Percentiles rank a stretch among this genome's conserved stretches.
Conservation (phyloP, 1,140 invertebrate genomes). For the Drosophila persimilis region DNA sequence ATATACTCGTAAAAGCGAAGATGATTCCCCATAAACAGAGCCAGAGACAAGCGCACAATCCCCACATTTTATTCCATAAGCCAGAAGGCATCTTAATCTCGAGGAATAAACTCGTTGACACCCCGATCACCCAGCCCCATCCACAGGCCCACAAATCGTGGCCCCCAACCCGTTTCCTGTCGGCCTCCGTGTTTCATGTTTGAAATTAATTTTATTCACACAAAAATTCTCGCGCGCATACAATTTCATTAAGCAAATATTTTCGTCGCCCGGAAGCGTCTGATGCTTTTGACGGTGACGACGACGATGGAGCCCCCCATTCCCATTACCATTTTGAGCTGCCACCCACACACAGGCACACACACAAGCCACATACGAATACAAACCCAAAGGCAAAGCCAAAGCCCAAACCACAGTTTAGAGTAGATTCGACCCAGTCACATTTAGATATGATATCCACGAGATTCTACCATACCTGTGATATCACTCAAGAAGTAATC, state of each 20-base stretch:
- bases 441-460: too few species aligned
- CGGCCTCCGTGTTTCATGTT: conserved; percentile 43
- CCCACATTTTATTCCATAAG: conserved; percentile 68
- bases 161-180: not conserved
- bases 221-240: conserved; percentile 78
- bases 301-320: too few species aligned
- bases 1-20: conserved; percentile 24
- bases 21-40: conserved; percentile 31
- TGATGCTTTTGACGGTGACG: conserved; percentile 24
- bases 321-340: not conserved
- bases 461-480: too few species aligned
- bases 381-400: too few species aligned
- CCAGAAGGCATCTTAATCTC: conserved; percentile 68
- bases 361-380: too few species aligned
- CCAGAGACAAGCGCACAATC: conserved; percentile 16
- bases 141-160: not conserved
- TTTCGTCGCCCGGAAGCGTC: conserved; percentile 61
- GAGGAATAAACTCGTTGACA: conserved; percentile 66
- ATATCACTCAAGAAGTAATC: too few species aligned
- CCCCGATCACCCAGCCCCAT: not conserved
- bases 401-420: too few species aligned
- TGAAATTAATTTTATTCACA: conserved; percentile 80
- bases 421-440: too few species aligned
- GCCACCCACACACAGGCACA: not conserved
- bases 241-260: conserved; percentile 81